Base-by-base conservation (phyloP, 2,113 vertebrate genomes). In the Engraulis encrasicolus region DNA sequence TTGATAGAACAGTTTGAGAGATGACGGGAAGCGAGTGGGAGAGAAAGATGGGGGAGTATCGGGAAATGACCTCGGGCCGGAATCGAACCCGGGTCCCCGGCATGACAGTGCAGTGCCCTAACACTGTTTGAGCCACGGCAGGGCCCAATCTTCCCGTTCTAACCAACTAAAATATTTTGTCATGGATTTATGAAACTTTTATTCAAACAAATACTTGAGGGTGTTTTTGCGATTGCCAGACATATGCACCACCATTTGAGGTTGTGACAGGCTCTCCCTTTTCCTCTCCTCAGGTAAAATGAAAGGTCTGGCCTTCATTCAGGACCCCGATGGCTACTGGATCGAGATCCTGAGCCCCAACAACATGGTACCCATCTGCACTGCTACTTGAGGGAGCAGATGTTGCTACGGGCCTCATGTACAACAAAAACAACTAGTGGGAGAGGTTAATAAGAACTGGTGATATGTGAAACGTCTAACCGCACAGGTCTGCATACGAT, bases 281-380 rank as follows among this genome's bases (percentile, higher is more conserved):
- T 84, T 49, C 54, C 84, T 17, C 17, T 7, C 23, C 87, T 23
- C 87, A 99, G 97, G 97, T 91, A 99, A 99, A 95, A 99, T 99
- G 96, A 98, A 98, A 94, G 98, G 97, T 58, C 89, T 99, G 91
- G 98, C 98, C 27, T 99, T 99, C 93, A 94, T 99, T 91, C 98
- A 99, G 92, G 98, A 99, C 93, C 98, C 98, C n/a, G 98, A 99
- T 85, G 97, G 97, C 89, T 99, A 99, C 90, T 99, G 97, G 98
- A 99, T 99, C 88, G 98, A 99, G 94, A 99, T 99, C 91, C 92
- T 99, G 91, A 99, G 96, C 94, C 98, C 98, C 19, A 97, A 99
- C 90, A 95, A 92, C 79, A 97, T 99, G 95, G 89, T 94, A 84
- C 91, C 94, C 88, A 94, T 99, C 85, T 45, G 40, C 40, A 93